Conservation (phyloP, 2,113 vertebrate species). For the Leuciscus idus region DNA sequence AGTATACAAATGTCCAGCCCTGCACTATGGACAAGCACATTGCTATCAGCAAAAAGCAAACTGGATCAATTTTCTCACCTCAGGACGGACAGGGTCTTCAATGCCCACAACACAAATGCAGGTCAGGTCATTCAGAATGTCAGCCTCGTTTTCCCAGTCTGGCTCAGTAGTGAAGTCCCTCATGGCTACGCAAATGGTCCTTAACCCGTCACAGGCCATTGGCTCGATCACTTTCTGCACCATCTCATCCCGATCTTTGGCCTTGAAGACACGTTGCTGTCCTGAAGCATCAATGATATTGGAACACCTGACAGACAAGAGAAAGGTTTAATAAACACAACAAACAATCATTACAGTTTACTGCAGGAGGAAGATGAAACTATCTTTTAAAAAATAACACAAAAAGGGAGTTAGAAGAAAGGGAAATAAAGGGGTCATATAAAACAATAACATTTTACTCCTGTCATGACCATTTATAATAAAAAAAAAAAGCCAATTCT, state of each 20-base stretch:
- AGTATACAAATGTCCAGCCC: slow-evolving; percentile 15
- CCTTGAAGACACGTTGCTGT: slow-evolving; percentile 80
- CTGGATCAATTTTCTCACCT: slow-evolving; percentile 76
- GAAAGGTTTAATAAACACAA: slow-evolving; percentile 10
- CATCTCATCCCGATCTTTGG: slow-evolving; percentile 92
- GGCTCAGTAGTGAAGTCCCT: slow-evolving; percentile 88
- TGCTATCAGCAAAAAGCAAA: not conserved
- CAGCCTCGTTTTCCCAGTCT: slow-evolving; percentile 86
- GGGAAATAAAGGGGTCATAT: too few relatives aligned
- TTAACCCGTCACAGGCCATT: slow-evolving; percentile 92
- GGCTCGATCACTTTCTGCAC: slow-evolving; percentile 92
- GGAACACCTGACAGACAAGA: slow-evolving; percentile 81
- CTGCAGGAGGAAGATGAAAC: not conserved
- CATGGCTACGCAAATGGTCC: slow-evolving; percentile 94
- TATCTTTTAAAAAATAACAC: too few relatives aligned
- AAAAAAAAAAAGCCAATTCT: too few relatives aligned
- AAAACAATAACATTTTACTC: too few relatives aligned
- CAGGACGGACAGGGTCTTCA: slow-evolving; percentile 93
- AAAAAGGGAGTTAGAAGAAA: not conserved
- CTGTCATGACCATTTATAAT: too few relatives aligned
- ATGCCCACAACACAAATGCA: slow-evolving; percentile 93
- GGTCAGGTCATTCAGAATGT: slow-evolving; percentile 88
- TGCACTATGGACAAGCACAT: not conserved
- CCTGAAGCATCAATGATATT: slow-evolving; percentile 85
- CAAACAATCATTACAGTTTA: not conserved